Evolutionary conservation across 2,113 vertebrate genomes (phyloP), one percentile per base, ranked within the genome.

Genomic region (Ptyas mucosa): DNA sequence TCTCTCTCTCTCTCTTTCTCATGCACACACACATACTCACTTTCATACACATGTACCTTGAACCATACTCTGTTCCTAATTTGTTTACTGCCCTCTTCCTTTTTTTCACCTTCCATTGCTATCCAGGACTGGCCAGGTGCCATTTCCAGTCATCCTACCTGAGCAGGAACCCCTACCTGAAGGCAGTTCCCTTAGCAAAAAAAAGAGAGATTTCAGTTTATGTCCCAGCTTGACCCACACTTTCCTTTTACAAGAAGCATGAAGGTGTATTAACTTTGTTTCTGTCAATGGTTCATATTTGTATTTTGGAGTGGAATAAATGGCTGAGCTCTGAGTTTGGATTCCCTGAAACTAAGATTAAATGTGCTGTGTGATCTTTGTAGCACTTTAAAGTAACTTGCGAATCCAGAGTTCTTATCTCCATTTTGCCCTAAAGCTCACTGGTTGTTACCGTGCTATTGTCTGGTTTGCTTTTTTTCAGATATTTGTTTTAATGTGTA

Each of bases 21-120:
- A 5, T 7, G 46, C 7, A 52, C 26, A 23, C 26, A 23, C 54
- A 64, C 29, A 61, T 2, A 64, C 55, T 34, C 24, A 88, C 18
- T 34, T 29, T 46, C 85, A 86, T 49, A 51, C 85, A 86, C 85
- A 51, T 49, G 26, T 23, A 51, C 11, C 15, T 0, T 0, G 87
- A 57, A 39, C 54, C 58, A 87, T 15, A 26, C 23, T 51, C 87
- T 81, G n/a, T 5, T 54, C 90, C 51, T 85, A 43, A 43, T 88
- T 18, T 43, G 46, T 51, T 21, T 39, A 0, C 1, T 2, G 89
- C 14, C 24, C 69, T 43, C 14, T n/a, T 1, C 18, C 23, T 0
- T 8, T 2, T 0, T 14, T 53, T 0, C 8, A 26, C 9, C 58
- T 18, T 57, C 14, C 1, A 0, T 51, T 0, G 7, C 18, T n/a